phyloP scores from a whole-genome alignment of 2,797 vertebrate genomes.

The Emys orbicularis region DNA sequence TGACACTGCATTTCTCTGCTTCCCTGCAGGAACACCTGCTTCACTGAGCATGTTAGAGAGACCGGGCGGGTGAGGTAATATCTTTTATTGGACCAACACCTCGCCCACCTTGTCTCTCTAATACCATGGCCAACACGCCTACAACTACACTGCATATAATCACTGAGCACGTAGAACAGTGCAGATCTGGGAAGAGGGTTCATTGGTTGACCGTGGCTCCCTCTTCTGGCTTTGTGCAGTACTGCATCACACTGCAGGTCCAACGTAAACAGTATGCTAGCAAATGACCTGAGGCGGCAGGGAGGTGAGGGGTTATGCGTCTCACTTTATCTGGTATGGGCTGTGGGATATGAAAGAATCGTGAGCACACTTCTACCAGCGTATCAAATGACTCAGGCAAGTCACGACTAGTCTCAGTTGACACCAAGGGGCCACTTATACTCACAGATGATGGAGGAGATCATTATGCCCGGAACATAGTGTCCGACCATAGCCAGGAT shows the following conservation, averaged over 20 bases:
- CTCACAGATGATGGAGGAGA: conserved; percentile 98
- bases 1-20: not conserved
- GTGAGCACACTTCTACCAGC: not conserved
- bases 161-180: too few relatives aligned
- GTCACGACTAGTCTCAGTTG: conserved; percentile 15
- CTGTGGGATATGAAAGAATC: not conserved
- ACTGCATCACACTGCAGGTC: not conserved
- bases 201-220: not conserved
- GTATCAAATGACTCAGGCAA: not conserved
- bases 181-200: not conserved
- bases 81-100: not conserved
- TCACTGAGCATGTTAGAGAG: not conserved
- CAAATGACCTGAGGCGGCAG: not conserved
- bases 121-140: not conserved
- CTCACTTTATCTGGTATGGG: not conserved
- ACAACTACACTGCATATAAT: too few relatives aligned
- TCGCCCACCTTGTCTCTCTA: not conserved
- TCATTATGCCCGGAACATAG: conserved; percentile 99
- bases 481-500: conserved; percentile 92
- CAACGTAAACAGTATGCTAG: fast-evolving
- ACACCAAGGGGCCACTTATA: conserved; percentile 52
- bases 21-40: not conserved
- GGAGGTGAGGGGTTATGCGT: fast-evolving
- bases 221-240: not conserved
- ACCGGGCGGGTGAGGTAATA: fast-evolving